Base-by-base conservation (phyloP, 2,797 vertebrate genomes). In the Trichosurus vulpecula region DNA sequence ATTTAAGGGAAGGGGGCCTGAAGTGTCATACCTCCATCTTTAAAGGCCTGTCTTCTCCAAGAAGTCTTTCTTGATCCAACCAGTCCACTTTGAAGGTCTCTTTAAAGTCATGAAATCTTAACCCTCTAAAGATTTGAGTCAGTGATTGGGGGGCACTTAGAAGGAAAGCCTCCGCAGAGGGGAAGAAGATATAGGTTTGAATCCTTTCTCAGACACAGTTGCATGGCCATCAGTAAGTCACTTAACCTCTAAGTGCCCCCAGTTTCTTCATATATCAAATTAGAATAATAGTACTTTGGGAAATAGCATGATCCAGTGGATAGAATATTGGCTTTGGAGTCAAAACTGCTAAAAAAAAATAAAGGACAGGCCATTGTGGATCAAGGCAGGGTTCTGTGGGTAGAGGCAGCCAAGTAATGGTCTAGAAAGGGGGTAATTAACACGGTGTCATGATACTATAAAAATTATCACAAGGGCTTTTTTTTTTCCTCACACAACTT, bases 91-190 rank as follows among this genome's bases (percentile, higher is more conserved):
- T 81, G 19, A 81, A 81, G 66, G 41, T 41, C 6, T 47, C n/a
- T 81, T 81, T 47, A 41, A 81, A 47, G 22, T 47, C 19, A 81
- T 41, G 47, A 81, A 25, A 25, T 81, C 41, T 41, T n/a, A 81
- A 47, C 6, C 16, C 6, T 74, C n/a, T 81, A 81, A 66, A 81
- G 16, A 47, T 12, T 16, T 47, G 41, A 47, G 19, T 30, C 52
- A 11, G 25, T 2, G 41, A 41, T n/a, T 29, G 11, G 0, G 1
- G 31, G 30, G 2, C 29, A 22, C 31, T 52, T 35, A 12, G 31
- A 92, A 19, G 51, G 6, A 3, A 30, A 66, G 93, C 19, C 2
- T 90, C 57, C 6, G 9, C 19, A 12, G 35, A 5, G 47, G 47
- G 47, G 6, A 52, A 35, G 54, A 92, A 57, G 55, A 12, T 55